These are phyloP conservation scores for Tetrax tetrax DNA, from an alignment of 2,113 vertebrate species.

Conservation along the genomic window DNA sequence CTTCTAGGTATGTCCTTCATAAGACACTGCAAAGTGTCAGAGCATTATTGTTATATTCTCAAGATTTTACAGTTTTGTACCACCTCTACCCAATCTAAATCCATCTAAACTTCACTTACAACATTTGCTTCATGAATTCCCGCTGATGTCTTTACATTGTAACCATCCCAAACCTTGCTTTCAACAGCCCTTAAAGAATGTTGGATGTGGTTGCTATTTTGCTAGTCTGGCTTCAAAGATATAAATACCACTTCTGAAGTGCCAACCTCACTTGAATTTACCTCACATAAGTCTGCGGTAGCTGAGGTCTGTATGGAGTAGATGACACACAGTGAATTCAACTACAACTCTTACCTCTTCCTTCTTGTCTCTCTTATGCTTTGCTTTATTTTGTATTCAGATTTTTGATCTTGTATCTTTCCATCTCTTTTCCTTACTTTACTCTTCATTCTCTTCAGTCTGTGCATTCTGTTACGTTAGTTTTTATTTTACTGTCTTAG, in stretches of 20 bases:
- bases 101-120: background rate
- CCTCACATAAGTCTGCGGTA: background rate
- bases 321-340: background rate
- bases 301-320: background rate
- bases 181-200: background rate
- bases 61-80: background rate
- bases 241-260: background rate
- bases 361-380: background rate
- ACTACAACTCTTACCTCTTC: background rate
- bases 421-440: background rate
- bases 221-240: background rate
- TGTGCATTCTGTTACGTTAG: fast-evolving
- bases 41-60: background rate
- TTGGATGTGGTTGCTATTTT: background rate
- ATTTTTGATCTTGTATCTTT: background rate
- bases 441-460: background rate
- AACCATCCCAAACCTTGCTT: background rate
- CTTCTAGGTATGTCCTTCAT: background rate
- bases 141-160: background rate
- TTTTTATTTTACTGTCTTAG: background rate
- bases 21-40: background rate
- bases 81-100: background rate
- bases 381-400: background rate
- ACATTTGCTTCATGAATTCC: background rate
- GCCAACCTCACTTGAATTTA: background rate